phyloP scores from a whole-genome alignment of 1,140 invertebrate genomes.

The Penaeus vannamei region DNA sequence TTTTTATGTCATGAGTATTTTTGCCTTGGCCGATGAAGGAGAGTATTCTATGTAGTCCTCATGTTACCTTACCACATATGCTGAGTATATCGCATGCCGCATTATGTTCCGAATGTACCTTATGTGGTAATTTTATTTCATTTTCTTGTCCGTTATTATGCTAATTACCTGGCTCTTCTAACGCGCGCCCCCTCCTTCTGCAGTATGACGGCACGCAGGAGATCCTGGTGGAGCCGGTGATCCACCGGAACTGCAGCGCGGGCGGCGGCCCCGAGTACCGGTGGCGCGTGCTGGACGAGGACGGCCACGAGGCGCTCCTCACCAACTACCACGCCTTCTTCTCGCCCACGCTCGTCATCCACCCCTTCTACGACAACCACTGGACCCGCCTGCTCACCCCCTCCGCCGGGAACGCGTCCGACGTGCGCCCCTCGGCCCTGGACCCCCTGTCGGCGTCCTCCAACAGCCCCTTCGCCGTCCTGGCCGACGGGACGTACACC shows the following conservation, averaged over 20 bases:
- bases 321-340: neutral
- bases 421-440: too few species aligned
- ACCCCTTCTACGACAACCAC: slow-evolving; percentile 38
- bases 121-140: too few species aligned
- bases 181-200: neutral
- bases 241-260: slow-evolving; percentile 16
- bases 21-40: too few species aligned
- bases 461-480: too few species aligned
- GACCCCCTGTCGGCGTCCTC: too few species aligned
- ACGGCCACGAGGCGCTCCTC: neutral
- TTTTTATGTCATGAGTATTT: too few species aligned
- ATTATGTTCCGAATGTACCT: too few species aligned
- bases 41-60: too few species aligned
- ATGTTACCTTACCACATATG: too few species aligned
- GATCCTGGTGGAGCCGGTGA: slow-evolving; percentile 44
- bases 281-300: slow-evolving; percentile 40
- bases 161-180: neutral
- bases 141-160: too few species aligned
- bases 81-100: too few species aligned
- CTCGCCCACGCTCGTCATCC: slow-evolving; percentile 37
- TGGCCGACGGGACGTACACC: slow-evolving; percentile 3
- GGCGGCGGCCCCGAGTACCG: slow-evolving; percentile 35
- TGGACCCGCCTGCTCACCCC: neutral
- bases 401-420: neutral
- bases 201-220: slow-evolving; percentile 54